Evolutionary conservation across 2,797 vertebrate genomes (phyloP), one percentile per base, ranked within the genome.

Genomic region (Urosaurus nigricauda): DNA sequence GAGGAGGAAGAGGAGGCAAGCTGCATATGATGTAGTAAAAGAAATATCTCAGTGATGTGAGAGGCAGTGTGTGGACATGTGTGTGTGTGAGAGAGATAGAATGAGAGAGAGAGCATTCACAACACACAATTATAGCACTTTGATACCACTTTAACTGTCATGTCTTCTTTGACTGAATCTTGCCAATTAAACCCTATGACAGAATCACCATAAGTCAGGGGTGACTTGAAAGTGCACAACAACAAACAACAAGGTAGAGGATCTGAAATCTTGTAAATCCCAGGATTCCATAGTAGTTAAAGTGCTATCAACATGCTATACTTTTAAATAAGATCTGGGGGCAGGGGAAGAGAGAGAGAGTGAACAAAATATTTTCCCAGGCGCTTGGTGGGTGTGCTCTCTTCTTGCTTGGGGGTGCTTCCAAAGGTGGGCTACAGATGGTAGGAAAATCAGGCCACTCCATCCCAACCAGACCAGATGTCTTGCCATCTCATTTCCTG

Each of bases 401-500:
- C 13, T 70, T 13, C n/a, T 53, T 37, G 37, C 13, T 32, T 68
- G 65, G 29, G 11, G 13, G 21, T 26, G 19, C 8, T 47, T 32
- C 53, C 4, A 6, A 47, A 87, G 21, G 47, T 79, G 32, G 24
- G 60, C 63, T 35, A 68, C 60, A 70, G 47, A 79, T 79, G 43
- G 32, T 56, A n/a, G 35, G 47, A 17, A 75, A 32, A 71, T 40
- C 24, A 17, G n/a, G n/a, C 6, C 53, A 13, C 13, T 53, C 60
- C 3, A 19, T 32, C 5, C 43, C 35, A 77, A 51, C 74, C 58
- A 79, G 74, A 71, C 71, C 24, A 32, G 47, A 60, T 16, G 35
- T 13, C 58, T 68, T 86, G 74, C 17, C 47, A 37, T 80, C 78
- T 80, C n/a, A 87, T 87, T 87, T 87, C 85, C 75, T 79, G 77